Evolutionary conservation across 2,113 vertebrate genomes (phyloP).

Genomic region (Festucalex cinctus): DNA sequence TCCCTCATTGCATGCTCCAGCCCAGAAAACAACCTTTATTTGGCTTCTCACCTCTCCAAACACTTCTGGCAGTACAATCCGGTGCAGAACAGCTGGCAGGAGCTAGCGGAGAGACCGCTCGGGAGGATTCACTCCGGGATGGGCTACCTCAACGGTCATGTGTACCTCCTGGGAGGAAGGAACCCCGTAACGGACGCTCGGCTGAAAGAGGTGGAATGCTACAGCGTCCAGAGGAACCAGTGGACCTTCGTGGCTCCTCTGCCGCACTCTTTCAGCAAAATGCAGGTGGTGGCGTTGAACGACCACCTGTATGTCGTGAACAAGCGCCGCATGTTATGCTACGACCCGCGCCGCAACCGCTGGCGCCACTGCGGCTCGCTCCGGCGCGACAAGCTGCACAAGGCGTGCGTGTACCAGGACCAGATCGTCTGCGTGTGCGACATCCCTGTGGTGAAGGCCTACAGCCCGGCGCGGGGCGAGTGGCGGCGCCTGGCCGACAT

Average conservation of each 20-base stretch:
- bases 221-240: slow-evolving; percentile 84
- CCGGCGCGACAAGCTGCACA: slow-evolving; percentile 81
- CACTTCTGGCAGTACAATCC: slow-evolving; percentile 84
- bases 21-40: slow-evolving; percentile 81
- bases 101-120: slow-evolving; percentile 78
- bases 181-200: slow-evolving; percentile 77
- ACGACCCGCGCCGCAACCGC: slow-evolving; percentile 80
- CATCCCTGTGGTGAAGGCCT: slow-evolving; percentile 83
- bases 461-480: slow-evolving; percentile 80
- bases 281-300: slow-evolving; percentile 80
- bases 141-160: slow-evolving; percentile 81
- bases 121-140: slow-evolving; percentile 81
- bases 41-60: slow-evolving; percentile 82
- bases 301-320: slow-evolving; percentile 84
- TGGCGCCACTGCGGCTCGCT: slow-evolving; percentile 84
- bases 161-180: slow-evolving; percentile 81
- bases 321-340: slow-evolving; percentile 83
- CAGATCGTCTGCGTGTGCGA: slow-evolving; percentile 87
- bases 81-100: slow-evolving; percentile 80
- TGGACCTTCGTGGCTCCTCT: slow-evolving; percentile 82
- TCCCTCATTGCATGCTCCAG: slow-evolving; percentile 79
- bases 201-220: slow-evolving; percentile 84
- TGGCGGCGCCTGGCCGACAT: slow-evolving; percentile 81
- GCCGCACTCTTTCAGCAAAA: slow-evolving; percentile 82
- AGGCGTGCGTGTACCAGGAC: slow-evolving; percentile 84